Evolutionary conservation across 35 echinoderm and acorn worm genomes (phyloP).

Genomic region (Heliocidaris erythrogramma): DNA sequence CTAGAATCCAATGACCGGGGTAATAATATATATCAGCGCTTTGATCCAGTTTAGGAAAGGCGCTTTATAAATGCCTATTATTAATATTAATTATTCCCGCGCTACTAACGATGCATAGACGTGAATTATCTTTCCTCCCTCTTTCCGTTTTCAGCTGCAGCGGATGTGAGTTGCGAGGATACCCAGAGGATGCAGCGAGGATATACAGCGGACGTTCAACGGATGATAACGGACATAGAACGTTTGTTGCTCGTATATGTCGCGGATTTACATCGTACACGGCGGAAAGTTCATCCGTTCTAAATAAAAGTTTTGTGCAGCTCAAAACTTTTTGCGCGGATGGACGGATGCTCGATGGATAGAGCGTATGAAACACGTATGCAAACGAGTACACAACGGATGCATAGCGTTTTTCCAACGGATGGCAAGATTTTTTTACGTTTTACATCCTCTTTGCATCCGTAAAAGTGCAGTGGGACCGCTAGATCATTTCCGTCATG

Average conservation of each 20-base stretch:
- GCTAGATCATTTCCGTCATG: too few species aligned
- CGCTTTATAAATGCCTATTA: too few species aligned
- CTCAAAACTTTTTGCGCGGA: constrained; percentile 34
- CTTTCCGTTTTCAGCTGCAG: constrained; percentile 10
- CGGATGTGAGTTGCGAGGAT: constrained; percentile 9
- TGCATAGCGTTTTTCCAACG: constrained; percentile 33
- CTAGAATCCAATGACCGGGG: too few species aligned
- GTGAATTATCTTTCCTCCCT: constrained; percentile 12
- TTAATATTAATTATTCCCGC: too few species aligned
- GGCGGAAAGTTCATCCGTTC: constrained; percentile 42
- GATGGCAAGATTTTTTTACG: constrained; percentile 27
- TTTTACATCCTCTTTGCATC: constrained; percentile 29
- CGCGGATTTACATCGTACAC: constrained; percentile 34
- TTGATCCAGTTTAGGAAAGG: too few species aligned
- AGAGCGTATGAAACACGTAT: constrained; percentile 25
- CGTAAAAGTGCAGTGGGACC: too few species aligned
- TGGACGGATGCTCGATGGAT: constrained; percentile 40
- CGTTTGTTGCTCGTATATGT: not conserved
- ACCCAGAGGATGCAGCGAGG: not conserved
- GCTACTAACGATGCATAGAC: too few species aligned
- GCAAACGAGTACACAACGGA: constrained; percentile 26
- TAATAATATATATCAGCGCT: too few species aligned
- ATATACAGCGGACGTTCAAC: too few species aligned
- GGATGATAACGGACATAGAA: not conserved
- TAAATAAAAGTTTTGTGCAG: constrained; percentile 40